Percentiles rank a stretch among this genome's conserved stretches.
These are phyloP conservation scores for Zele albiditarsus DNA, from an alignment of 2,888 invertebrate species.

Conservation along the genomic window DNA sequence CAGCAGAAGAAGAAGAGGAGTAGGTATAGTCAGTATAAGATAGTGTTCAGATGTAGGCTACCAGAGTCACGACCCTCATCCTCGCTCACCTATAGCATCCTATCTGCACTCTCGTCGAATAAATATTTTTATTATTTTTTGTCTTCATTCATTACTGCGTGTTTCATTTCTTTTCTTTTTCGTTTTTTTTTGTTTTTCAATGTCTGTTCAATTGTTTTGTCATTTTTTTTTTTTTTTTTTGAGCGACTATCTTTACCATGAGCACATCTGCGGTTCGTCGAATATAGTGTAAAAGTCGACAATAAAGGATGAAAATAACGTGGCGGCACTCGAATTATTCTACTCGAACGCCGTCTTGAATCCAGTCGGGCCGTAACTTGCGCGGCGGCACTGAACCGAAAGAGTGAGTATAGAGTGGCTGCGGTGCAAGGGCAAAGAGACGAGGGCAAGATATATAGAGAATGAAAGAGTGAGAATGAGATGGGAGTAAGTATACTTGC, in stretches of 20 bases:
- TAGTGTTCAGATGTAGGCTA: slow-evolving; percentile 69
- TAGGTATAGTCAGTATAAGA: slow-evolving; percentile 49
- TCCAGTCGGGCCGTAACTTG: slow-evolving; percentile 13
- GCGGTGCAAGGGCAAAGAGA: slow-evolving; percentile 19
- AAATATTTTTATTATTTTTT: slow-evolving; percentile 19
- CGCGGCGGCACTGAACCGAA: slow-evolving; percentile 12
- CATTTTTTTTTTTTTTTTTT: not conserved
- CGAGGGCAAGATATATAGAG: slow-evolving; percentile 27
- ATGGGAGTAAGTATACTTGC: slow-evolving; percentile 27
- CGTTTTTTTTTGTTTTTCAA: slow-evolving; percentile 34
- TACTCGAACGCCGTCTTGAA: slow-evolving; percentile 19
- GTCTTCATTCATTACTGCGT: not conserved
- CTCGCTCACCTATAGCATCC: slow-evolving; percentile 43
- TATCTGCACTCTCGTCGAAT: slow-evolving; percentile 10
- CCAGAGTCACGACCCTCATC: slow-evolving; percentile 68
- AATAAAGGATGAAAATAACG: slow-evolving; percentile 40
- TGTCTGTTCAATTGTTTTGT: not conserved
- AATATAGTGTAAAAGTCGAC: slow-evolving; percentile 19
- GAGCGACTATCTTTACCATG: not conserved
- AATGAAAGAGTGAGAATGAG: slow-evolving; percentile 13
- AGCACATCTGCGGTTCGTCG: not conserved
- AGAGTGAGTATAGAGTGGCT: slow-evolving; percentile 10
- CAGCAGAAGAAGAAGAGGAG: slow-evolving; percentile 51
- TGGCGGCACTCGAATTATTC: slow-evolving; percentile 42
- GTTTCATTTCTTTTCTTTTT: slow-evolving; percentile 26